Evolutionary conservation across 2,113 vertebrate species (phyloP), one percentile per base, ranked within the genome.

Genomic region (Pycnonotus jocosus): DNA sequence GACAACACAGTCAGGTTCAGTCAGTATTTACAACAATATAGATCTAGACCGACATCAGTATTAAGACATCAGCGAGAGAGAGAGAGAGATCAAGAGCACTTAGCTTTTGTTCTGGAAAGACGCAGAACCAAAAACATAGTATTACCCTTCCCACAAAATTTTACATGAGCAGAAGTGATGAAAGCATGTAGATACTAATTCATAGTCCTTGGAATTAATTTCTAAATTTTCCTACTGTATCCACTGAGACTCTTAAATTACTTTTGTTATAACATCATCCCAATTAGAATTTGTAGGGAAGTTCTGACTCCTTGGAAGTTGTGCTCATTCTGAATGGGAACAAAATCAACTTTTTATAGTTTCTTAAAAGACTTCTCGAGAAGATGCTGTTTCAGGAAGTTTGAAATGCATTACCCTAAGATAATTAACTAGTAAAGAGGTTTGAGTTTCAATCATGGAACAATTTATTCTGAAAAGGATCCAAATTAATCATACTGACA

Each of bases 391-490:
- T 84, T 91, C 40, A 71, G 61, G 62, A 91, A 57, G 69, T 88
- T 74, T 88, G n/a, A 91, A 91, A 82, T 62, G 50, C 51, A 51
- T 82, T 89, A 50, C 15, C 15, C 58, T 69, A 50, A 73, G 37
- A 65, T 44, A 96, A 91, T 82, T 66, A 94, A 69, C 23, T 58
- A 66, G 69, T 30, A 80, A 94, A 82, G 64, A 94, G n/a, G 71
- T 72, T 79, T 94, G 38, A 72, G 64, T 85, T 92, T 91, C 79
- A 73, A 77, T 78, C 27, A 62, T 70, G 61, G 70, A 90, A 65
- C 35, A 57, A 87, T 72, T 80, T 91, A 35, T 66, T 87, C 60
- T 80, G 56, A 62, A 77, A 91, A 82, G 30, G 12, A 62, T 86
- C 35, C 73, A 92, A 88, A 82, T 90, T 79, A 91, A 89, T 84